These are phyloP conservation scores for Lasioglossum malachurum DNA, from an alignment of 2,888 invertebrate species.

Conservation along the genomic window DNA sequence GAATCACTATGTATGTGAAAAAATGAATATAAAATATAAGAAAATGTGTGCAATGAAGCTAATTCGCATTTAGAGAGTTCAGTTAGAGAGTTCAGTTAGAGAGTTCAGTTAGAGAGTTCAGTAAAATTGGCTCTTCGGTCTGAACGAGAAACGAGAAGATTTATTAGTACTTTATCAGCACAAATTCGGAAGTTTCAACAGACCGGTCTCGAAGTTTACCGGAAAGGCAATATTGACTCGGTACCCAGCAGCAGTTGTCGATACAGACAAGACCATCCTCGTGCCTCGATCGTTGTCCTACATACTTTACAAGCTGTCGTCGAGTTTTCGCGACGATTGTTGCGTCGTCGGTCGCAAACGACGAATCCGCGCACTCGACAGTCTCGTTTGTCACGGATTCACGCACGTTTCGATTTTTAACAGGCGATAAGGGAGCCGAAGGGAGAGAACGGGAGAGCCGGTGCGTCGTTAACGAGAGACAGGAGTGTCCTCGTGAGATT, in stretches of 20 bases:
- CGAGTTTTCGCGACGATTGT: neutral
- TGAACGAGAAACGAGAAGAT: neutral
- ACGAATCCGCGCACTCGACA: neutral
- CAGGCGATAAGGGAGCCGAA: conserved; percentile 34
- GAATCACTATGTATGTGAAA: too few relatives aligned
- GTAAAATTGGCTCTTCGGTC: neutral
- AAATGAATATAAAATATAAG: neutral
- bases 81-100: neutral
- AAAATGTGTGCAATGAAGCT: neutral
- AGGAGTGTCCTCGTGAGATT: conserved; percentile 60
- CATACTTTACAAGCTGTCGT: conserved; percentile 43
- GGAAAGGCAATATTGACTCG: conserved; percentile 6
- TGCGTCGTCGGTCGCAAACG: too few relatives aligned
- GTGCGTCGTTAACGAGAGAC: conserved; percentile 60
- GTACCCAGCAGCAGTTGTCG: neutral
- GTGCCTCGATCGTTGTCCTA: conserved; percentile 64
- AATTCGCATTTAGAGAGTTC: neutral
- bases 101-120: neutral
- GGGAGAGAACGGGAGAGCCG: conserved; percentile 32
- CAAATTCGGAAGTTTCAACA: neutral
- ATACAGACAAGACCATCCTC: conserved; percentile 30
- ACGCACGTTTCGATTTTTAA: conserved; percentile 55
- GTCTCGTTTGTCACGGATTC: conserved; percentile 9
- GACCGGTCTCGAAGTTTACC: neutral
- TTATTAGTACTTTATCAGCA: neutral